A percentile compares a stretch with the other conserved stretches of the same genome.
These are phyloP conservation scores for Valencia hispanica DNA, from an alignment of 2,797 vertebrate species.

Conservation along the genomic window DNA sequence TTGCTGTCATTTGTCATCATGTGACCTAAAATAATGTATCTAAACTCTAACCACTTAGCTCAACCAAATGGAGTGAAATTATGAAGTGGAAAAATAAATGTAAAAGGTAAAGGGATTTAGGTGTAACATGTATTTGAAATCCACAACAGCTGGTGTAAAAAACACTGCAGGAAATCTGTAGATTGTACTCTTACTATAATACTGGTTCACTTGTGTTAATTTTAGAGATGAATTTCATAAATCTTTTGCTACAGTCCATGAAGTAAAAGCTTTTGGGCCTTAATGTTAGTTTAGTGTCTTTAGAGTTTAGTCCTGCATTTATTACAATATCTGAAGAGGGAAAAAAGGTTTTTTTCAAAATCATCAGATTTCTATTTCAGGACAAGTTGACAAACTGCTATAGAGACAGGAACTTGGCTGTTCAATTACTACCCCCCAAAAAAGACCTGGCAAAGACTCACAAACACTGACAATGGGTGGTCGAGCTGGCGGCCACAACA, in stretches of 20 bases:
- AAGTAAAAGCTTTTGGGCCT: not conserved
- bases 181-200: not conserved
- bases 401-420: conserved; percentile 1
- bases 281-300: not conserved
- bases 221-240: not conserved
- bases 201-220: not conserved
- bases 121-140: not conserved
- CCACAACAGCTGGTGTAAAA: not conserved
- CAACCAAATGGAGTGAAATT: not conserved
- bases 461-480: not conserved
- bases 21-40: not conserved
- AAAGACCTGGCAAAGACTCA: not conserved
- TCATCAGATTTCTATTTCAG: not conserved
- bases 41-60: not conserved
- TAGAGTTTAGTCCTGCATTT: not conserved
- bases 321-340: not conserved
- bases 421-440: not conserved
- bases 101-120: not conserved
- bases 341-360: not conserved
- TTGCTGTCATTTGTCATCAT: not conserved
- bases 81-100: not conserved
- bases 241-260: not conserved
- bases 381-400: not conserved
- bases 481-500: not conserved
- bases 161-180: not conserved